Evolutionary conservation across 64 coral and sea anemone genomes (phyloP), one percentile per base, ranked within the genome.

Genomic region (Pocillopora damicornis): DNA sequence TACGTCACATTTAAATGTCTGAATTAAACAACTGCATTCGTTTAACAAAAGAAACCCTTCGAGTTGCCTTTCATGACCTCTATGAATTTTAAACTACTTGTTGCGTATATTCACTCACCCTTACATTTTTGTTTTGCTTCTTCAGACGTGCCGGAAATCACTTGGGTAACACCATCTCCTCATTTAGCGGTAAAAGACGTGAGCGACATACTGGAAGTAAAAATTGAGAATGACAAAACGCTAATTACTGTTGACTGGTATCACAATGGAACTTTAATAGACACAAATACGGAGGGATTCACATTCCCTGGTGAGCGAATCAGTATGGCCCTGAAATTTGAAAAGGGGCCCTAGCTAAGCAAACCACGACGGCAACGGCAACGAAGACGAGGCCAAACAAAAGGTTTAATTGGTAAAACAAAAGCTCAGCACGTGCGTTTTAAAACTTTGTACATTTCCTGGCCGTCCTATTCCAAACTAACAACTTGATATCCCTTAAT

Each of bases 151-250:
- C 94, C 94, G 1, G 59, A 60, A 22, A 92, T 93, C 45, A 83
- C n/a, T 16, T 96, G 94, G 94, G 81, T 92, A 26, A 93, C 91
- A 15, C 77, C 91, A 15, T 96, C 94, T 2, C 94, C 94, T 56
- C 87, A 92, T 78, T 68, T 86, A 16, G 94, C 94, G 36, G 88
- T 89, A 12, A 91, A 93, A 23, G 94, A 91, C 12, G 34, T 96
- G 30, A 93, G 81, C 60, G 86, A 96, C 1, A 58, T 90, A 12
- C 75, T 96, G 34, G 88, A 96, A 74, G 82, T 90, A 23, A 93
- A 83, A 59, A 86, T 89, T 11, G 80, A 79, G 15, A 93, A 78
- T 76, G 91, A 96, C 6, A 89, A 93, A 38, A 88, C 92, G 10
- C 77, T 96, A 2, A 60, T 30, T 7, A 82, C 72, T 17, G 79